phyloP scores from a whole-genome alignment of 2,888 invertebrate species.

The Blastobasis lacticolella region DNA sequence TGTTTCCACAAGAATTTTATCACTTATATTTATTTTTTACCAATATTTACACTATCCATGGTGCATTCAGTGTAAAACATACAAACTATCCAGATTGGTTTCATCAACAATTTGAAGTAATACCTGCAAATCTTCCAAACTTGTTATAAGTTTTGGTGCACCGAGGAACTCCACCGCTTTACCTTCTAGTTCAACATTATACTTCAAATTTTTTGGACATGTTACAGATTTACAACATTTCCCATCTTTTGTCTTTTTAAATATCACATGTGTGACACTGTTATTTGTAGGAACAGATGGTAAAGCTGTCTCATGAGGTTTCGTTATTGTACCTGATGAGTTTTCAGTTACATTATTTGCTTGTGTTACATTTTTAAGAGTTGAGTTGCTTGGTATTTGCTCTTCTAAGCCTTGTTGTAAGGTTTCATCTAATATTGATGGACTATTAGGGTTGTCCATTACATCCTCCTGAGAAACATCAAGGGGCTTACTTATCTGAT shows the following conservation, averaged over 20 bases:
- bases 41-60: too few species aligned
- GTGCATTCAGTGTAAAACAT: slow-evolving; percentile 38
- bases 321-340: too few species aligned
- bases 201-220: slow-evolving; percentile 60
- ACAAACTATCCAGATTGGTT: slow-evolving; percentile 52
- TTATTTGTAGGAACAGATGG: not conserved
- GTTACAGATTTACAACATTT: slow-evolving; percentile 52
- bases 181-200: slow-evolving; percentile 53
- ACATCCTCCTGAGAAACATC: slow-evolving; percentile 14
- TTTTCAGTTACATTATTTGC: too few species aligned
- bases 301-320: too few species aligned
- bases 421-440: slow-evolving; percentile 58
- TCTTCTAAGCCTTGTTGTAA: slow-evolving; percentile 51
- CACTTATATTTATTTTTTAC: not conserved
- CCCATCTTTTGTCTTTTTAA: slow-evolving; percentile 49
- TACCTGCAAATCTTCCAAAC: slow-evolving; percentile 62
- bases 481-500: slow-evolving; percentile 18
- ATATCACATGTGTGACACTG: slow-evolving; percentile 47
- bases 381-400: slow-evolving; percentile 33
- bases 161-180: slow-evolving; percentile 61
- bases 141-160: slow-evolving; percentile 62
- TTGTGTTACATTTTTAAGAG: slow-evolving; percentile 14
- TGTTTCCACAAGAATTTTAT: too few species aligned
- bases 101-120: slow-evolving; percentile 68
- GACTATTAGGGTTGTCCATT: slow-evolving; percentile 49